These are phyloP conservation scores for Carettochelys insculpta DNA, from an alignment of 2,113 vertebrate genomes.

Conservation along the genomic window DNA sequence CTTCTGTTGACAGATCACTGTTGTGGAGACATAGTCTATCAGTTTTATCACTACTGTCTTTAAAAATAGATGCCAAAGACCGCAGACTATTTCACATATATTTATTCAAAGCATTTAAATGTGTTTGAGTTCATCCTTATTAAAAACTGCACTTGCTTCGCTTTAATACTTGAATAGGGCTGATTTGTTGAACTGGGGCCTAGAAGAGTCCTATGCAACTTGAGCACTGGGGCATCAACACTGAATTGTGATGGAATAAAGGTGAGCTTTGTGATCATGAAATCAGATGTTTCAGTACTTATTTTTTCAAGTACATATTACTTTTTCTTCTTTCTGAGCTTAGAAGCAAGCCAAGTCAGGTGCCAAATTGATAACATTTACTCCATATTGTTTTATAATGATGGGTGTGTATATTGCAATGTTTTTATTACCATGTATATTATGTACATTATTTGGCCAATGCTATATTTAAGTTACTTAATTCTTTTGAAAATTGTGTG, in stretches of 20 bases:
- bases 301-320: neutral
- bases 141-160: neutral
- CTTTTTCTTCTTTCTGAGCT: neutral
- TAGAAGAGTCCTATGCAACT: neutral
- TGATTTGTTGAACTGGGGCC: neutral
- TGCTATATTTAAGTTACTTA: neutral
- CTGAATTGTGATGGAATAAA: neutral
- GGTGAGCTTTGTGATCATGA: neutral
- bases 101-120: neutral
- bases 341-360: neutral
- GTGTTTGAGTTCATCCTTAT: neutral
- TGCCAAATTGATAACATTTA: neutral
- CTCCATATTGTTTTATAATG: conserved; percentile 7
- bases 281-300: neutral
- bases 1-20: too few relatives aligned
- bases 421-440: conserved; percentile 15
- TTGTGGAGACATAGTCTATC: too few relatives aligned
- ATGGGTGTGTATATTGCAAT: neutral
- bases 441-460: conserved; percentile 4
- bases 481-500: conserved; percentile 50
- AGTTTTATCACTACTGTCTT: neutral
- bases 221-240: neutral
- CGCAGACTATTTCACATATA: rapidly evolving
- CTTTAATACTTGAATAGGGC: neutral
- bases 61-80: neutral